Conservation (phyloP, 2,113 vertebrate species). For the Podarcis cretensis region DNA sequence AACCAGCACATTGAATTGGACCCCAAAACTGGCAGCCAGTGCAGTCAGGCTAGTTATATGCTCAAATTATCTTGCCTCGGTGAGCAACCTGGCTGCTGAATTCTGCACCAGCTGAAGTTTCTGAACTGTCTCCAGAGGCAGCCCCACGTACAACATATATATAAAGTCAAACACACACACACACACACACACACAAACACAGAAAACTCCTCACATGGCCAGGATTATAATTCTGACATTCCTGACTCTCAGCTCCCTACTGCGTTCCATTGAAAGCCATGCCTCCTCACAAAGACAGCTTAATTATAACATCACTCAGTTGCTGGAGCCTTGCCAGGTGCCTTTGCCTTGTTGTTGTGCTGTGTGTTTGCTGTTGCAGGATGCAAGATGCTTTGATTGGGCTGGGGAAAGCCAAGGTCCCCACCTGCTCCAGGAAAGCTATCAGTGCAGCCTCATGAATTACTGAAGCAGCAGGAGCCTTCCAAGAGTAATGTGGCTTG, state of each 20-base stretch:
- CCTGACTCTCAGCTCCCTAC: background rate
- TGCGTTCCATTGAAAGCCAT: background rate
- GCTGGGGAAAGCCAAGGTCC: background rate
- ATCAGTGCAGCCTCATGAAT: background rate
- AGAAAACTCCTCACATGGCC: background rate
- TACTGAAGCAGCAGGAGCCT: slow-evolving; percentile 21
- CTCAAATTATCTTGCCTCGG: too few relatives aligned
- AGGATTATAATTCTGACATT: background rate
- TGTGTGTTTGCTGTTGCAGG: background rate
- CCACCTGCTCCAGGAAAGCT: background rate
- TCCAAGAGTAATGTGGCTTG: background rate
- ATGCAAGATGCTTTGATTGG: background rate
- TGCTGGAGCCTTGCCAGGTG: background rate
- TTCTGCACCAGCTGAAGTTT: too few relatives aligned
- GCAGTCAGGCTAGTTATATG: too few relatives aligned
- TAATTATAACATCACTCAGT: background rate
- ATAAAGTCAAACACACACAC: background rate
- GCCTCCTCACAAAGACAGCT: background rate
- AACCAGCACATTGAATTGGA: too few relatives aligned
- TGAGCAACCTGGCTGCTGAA: too few relatives aligned
- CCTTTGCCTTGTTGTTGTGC: background rate
- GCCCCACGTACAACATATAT: too few relatives aligned
- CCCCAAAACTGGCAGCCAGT: too few relatives aligned
- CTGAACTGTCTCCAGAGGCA: too few relatives aligned
- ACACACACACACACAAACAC: too few relatives aligned